Conservation (phyloP, 1,140 invertebrate genomes). For the Riptortus pedestris region DNA sequence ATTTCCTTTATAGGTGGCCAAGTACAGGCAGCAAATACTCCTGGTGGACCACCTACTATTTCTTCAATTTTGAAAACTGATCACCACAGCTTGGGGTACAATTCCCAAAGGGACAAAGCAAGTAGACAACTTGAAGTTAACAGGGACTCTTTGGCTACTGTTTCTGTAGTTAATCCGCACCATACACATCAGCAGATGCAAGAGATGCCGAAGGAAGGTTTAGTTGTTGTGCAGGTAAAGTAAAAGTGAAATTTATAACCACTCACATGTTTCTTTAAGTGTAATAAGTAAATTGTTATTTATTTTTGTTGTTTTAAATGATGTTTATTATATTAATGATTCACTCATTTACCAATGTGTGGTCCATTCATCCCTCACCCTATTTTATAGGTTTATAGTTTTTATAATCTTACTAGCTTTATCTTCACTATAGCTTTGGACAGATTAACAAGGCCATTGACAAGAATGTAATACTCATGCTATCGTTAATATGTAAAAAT, state of each 20-base stretch:
- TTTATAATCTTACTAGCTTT: too few species aligned
- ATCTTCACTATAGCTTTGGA: too few species aligned
- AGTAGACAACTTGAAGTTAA: background rate
- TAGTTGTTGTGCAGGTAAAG: conserved; percentile 35
- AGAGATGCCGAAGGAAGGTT: conserved; percentile 33
- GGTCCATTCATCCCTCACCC: too few species aligned
- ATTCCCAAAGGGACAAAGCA: conserved; percentile 23
- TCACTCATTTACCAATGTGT: too few species aligned
- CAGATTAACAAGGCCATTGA: too few species aligned
- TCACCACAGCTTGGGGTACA: conserved; percentile 28
- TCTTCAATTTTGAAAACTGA: conserved; percentile 52
- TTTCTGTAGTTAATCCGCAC: conserved; percentile 52
- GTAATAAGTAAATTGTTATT: too few species aligned
- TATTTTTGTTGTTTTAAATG: background rate
- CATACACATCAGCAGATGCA: conserved; percentile 32
- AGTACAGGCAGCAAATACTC: conserved; percentile 34
- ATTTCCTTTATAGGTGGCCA: conserved; percentile 28
- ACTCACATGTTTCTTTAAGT: too few species aligned
- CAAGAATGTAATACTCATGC: too few species aligned
- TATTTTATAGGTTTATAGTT: too few species aligned
- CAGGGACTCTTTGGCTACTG: conserved; percentile 45
- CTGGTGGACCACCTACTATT: conserved; percentile 48
- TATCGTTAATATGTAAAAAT: too few species aligned
- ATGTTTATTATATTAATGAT: background rate
- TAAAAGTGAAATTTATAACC: background rate